These are phyloP conservation scores for Alligator mississippiensis DNA, from an alignment of 2,113 vertebrate genomes.

Conservation along the genomic window DNA sequence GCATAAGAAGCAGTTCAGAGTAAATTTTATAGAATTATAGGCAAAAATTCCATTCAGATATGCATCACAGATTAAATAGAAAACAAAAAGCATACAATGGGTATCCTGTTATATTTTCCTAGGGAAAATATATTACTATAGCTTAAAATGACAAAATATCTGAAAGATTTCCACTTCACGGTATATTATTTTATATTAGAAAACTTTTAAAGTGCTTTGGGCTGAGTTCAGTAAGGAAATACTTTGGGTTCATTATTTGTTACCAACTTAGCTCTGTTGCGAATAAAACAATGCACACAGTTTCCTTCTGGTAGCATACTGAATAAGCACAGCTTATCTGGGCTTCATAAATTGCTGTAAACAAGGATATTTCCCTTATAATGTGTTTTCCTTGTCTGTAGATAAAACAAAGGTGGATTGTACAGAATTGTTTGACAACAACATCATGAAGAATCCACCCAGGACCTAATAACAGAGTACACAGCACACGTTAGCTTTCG, in stretches of 20 bases:
- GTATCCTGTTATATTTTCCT: conserved; percentile 23
- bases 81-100: conserved; percentile 55
- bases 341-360: not conserved
- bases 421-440: not conserved
- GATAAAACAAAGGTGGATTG: not conserved
- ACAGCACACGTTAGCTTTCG: not conserved
- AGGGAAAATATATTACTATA: conserved; percentile 52
- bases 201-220: conserved; percentile 57
- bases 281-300: conserved; percentile 38
- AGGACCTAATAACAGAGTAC: not conserved
- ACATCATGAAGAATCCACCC: not conserved
- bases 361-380: not conserved
- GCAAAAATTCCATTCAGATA: conserved; percentile 68
- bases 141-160: conserved; percentile 67
- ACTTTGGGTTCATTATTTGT: conserved; percentile 47
- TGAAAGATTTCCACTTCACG: conserved; percentile 68
- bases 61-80: conserved; percentile 72
- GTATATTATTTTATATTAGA: conserved; percentile 61
- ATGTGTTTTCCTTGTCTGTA: not conserved
- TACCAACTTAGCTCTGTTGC: conserved; percentile 15
- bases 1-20: conserved; percentile 52
- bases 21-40: conserved; percentile 68
- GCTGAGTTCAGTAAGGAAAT: conserved; percentile 54
- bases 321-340: not conserved
- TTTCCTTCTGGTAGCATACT: conserved; percentile 38